A percentile compares a stretch with the other conserved stretches of the same genome.
Conservation (phyloP, 2,888 invertebrate species). For the Microctonus aethiopoides region DNA sequence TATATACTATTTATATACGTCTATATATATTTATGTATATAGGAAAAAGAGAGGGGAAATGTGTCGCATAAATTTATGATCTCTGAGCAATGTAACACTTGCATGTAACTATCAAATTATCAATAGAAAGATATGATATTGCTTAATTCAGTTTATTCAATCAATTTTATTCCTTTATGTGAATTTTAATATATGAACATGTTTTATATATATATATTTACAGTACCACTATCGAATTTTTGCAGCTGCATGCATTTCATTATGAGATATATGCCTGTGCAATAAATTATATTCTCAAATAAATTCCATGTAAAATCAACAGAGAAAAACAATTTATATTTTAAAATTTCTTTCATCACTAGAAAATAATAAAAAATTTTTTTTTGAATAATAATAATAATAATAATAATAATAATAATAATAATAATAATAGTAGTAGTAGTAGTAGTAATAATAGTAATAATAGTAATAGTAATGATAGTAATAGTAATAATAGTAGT, state of each 20-base stretch:
- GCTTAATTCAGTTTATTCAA: constrained; percentile 11
- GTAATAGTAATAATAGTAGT: too few relatives aligned
- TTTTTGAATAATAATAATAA: too few relatives aligned
- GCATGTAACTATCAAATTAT: neutral
- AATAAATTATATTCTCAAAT: neutral
- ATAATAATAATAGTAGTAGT: too few relatives aligned
- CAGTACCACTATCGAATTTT: neutral
- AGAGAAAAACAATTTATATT: neutral
- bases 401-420: too few relatives aligned
- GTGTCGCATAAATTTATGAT: constrained; percentile 7
- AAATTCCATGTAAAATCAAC: neutral
- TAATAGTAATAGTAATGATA: too few relatives aligned
- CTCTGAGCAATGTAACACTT: constrained; percentile 7
- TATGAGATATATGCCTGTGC: neutral
- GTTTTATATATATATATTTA: too few relatives aligned
- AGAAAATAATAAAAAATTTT: neutral
- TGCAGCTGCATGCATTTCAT: neutral
- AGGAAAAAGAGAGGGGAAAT: neutral
- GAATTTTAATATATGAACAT: too few relatives aligned
- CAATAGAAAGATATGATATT: neutral
- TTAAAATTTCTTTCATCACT: neutral
- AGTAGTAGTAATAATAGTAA: too few relatives aligned
- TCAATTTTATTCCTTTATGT: neutral
- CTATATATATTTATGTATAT: neutral
- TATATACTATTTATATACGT: neutral